Percentiles rank a stretch among this genome's conserved stretches.
Evolutionary conservation across 2,797 vertebrate species (phyloP).

Genomic region (Psittacula echo): DNA sequence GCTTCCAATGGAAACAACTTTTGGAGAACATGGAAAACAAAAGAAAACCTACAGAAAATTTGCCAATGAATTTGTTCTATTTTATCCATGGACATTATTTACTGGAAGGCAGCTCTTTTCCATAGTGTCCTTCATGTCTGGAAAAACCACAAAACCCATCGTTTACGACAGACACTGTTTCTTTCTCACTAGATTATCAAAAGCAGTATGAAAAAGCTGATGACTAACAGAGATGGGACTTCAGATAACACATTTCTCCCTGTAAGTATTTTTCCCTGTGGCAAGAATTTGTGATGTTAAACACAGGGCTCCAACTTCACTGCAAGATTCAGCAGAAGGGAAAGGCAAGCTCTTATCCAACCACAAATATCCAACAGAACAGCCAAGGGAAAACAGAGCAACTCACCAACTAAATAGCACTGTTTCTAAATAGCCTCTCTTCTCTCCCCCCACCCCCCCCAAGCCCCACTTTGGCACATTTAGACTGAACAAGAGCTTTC

Average conservation of each 20-base stretch:
- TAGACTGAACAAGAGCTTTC: neutral
- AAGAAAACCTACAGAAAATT: slow-evolving; percentile 25
- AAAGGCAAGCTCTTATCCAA: slow-evolving; percentile 14
- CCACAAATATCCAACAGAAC: slow-evolving; percentile 56
- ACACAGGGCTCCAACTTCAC: neutral
- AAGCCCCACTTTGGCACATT: slow-evolving; percentile 18
- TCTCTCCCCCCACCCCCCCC: neutral
- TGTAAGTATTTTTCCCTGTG: neutral
- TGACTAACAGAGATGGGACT: slow-evolving; percentile 55
- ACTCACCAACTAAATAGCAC: neutral
- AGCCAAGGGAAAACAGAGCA: slow-evolving; percentile 61
- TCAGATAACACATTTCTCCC: slow-evolving; percentile 24
- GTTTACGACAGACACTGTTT: neutral
- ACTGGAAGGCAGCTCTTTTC: slow-evolving; percentile 52
- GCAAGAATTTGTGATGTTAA: neutral
- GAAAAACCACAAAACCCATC: slow-evolving; percentile 36
- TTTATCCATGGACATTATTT: neutral
- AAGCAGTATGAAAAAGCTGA: neutral
- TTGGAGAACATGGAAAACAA: slow-evolving; percentile 9
- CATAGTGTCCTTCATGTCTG: slow-evolving; percentile 23
- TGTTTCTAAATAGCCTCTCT: neutral
- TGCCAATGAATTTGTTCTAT: slow-evolving; percentile 22
- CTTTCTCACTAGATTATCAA: slow-evolving; percentile 41
- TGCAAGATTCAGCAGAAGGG: slow-evolving; percentile 19
- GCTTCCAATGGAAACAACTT: slow-evolving; percentile 51